These are phyloP conservation scores for Parambassis ranga DNA, from an alignment of 2,797 vertebrate genomes.

Conservation along the genomic window DNA sequence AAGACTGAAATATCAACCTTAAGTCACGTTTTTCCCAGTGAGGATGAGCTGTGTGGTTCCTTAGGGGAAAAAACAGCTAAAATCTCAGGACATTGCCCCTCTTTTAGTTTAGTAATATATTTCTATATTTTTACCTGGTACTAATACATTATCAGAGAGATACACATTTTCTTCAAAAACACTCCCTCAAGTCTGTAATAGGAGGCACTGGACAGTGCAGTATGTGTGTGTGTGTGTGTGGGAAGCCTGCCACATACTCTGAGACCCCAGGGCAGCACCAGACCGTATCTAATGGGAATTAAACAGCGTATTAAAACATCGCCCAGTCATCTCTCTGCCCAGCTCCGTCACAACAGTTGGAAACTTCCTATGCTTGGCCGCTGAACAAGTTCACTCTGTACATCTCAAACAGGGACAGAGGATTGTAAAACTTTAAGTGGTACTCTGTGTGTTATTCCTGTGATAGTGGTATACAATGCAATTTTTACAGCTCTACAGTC, in stretches of 20 bases:
- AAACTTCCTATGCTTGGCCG: conserved; percentile 40
- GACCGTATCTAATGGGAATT: conserved; percentile 70
- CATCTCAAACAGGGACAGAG: neutral
- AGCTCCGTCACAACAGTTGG: conserved; percentile 36
- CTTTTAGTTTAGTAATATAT: no score
- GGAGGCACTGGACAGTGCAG: neutral
- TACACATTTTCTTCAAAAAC: neutral
- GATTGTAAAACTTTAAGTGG: neutral
- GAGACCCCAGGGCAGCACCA: conserved; percentile 48
- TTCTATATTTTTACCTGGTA: no score
- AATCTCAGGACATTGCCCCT: no score
- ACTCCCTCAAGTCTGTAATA: conserved; percentile 1
- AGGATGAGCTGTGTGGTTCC: no score
- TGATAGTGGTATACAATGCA: neutral
- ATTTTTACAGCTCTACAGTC: no score
- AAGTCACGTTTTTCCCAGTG: no score
- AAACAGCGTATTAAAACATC: conserved; percentile 63
- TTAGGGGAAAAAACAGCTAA: no score
- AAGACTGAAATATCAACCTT: no score
- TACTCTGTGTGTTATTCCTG: neutral
- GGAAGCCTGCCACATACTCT: conserved; percentile 35
- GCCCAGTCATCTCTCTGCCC: conserved; percentile 43
- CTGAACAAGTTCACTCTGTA: conserved; percentile 6
- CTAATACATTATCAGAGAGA: no score
- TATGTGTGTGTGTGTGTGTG: conserved; percentile 24